phyloP scores from a whole-genome alignment of 2,797 vertebrate species.

The Alcedo atthis region DNA sequence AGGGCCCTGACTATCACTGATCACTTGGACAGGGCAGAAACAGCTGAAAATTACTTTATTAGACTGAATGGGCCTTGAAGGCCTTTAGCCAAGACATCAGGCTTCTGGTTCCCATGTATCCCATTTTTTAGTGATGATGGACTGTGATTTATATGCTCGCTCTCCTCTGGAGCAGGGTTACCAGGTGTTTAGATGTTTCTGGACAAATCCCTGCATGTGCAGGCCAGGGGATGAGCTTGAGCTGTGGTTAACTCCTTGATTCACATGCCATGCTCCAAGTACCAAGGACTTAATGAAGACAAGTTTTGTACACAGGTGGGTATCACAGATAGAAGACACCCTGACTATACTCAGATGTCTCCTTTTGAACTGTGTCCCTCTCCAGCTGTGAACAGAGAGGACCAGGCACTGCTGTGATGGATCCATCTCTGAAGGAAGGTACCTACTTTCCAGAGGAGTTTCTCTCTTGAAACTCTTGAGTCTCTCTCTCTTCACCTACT shows the following conservation, averaged over 20 bases:
- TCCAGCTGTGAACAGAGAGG: background rate
- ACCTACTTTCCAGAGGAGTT: background rate
- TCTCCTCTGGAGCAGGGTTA: background rate
- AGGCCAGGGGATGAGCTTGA: background rate
- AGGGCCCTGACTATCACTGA: background rate
- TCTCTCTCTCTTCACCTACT: background rate
- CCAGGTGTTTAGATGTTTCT: background rate
- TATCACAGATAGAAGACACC: background rate
- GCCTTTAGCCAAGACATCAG: background rate
- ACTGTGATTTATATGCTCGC: background rate
- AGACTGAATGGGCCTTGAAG: background rate
- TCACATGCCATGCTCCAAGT: background rate
- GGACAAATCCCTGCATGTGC: background rate
- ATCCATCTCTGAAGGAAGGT: background rate
- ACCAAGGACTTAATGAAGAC: background rate
- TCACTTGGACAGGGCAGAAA: background rate
- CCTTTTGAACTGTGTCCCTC: background rate
- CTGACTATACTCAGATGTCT: background rate
- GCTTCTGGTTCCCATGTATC: background rate
- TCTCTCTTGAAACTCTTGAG: too few species aligned
- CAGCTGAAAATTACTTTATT: background rate
- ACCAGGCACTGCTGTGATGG: background rate
- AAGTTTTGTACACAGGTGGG: background rate
- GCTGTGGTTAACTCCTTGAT: background rate
- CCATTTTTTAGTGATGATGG: background rate